These are phyloP conservation scores for Circaetus cinerascens DNA, from an alignment of 2,113 vertebrate genomes.

Conservation along the genomic window DNA sequence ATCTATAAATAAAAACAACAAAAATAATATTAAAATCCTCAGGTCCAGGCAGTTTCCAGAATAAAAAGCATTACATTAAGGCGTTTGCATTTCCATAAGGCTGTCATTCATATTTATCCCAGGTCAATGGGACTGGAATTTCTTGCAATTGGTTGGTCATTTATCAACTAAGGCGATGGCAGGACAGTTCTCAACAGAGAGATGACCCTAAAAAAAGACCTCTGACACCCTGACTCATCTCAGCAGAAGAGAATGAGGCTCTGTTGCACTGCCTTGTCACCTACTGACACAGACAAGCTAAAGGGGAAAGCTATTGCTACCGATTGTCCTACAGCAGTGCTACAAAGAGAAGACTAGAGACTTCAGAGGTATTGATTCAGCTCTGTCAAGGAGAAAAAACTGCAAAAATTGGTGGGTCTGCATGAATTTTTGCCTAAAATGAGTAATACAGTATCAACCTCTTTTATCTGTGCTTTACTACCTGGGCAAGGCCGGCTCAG, in stretches of 20 bases:
- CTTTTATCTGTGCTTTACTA: background rate
- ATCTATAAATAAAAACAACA: background rate
- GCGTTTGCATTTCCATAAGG: background rate
- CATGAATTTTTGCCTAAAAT: background rate
- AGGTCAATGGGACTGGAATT: background rate
- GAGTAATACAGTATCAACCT: background rate
- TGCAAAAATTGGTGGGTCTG: background rate
- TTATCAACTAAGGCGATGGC: background rate
- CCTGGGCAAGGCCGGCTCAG: background rate
- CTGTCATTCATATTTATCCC: background rate
- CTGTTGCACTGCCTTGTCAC: background rate
- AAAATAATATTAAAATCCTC: background rate
- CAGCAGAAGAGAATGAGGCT: background rate
- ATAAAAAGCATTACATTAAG: background rate
- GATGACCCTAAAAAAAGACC: background rate
- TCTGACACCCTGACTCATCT: background rate
- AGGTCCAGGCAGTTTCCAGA: background rate
- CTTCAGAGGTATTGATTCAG: background rate
- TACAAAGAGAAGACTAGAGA: background rate
- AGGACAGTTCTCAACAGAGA: background rate
- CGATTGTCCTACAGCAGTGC: fast-evolving
- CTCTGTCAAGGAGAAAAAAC: background rate
- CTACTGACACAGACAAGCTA: background rate
- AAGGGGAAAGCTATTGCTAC: background rate
- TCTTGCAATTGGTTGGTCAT: background rate